phyloP scores from a whole-genome alignment of 2,888 invertebrate species.

The Lagria hirta region DNA sequence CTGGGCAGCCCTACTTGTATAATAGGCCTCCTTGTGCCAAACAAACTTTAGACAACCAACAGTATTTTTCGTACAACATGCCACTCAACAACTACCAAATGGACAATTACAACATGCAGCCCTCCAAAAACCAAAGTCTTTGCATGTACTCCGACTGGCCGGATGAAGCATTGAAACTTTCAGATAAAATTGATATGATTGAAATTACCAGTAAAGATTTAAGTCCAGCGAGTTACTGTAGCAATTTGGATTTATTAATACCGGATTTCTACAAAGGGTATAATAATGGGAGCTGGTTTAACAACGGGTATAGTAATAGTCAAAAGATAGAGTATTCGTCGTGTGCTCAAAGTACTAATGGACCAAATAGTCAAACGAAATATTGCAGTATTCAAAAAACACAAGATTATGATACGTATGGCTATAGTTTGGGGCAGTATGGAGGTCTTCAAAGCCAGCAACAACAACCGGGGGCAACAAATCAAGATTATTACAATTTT shows the following conservation, averaged over 20 bases:
- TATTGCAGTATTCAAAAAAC: slow-evolving; percentile 42
- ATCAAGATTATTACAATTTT: slow-evolving; percentile 13
- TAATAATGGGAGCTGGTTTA: slow-evolving; percentile 39
- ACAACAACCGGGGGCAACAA: not conserved
- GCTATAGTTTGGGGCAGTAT: slow-evolving; percentile 26
- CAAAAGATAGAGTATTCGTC: slow-evolving; percentile 47
- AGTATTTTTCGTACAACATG: slow-evolving; percentile 18
- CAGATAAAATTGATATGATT: slow-evolving; percentile 46
- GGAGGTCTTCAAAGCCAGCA: slow-evolving; percentile 18
- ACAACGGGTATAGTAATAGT: slow-evolving; percentile 35
- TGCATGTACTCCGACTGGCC: slow-evolving; percentile 16
- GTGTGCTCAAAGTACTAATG: slow-evolving; percentile 46
- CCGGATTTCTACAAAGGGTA: slow-evolving; percentile 43
- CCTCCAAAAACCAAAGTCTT: slow-evolving; percentile 19
- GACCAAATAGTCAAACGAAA: slow-evolving; percentile 34
- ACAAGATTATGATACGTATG: slow-evolving; percentile 24
- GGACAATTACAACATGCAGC: slow-evolving; percentile 14
- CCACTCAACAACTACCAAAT: slow-evolving; percentile 16
- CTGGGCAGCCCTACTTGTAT: too few species aligned
- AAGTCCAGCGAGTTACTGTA: slow-evolving; percentile 48
- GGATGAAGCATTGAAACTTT: slow-evolving; percentile 35
- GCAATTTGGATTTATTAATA: slow-evolving; percentile 41
- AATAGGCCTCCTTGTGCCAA: slow-evolving; percentile 21
- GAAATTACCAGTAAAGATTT: slow-evolving; percentile 48
- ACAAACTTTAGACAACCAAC: slow-evolving; percentile 9